phyloP scores from a whole-genome alignment of 2,888 invertebrate species.

The Cylindroiulus punctatus region DNA sequence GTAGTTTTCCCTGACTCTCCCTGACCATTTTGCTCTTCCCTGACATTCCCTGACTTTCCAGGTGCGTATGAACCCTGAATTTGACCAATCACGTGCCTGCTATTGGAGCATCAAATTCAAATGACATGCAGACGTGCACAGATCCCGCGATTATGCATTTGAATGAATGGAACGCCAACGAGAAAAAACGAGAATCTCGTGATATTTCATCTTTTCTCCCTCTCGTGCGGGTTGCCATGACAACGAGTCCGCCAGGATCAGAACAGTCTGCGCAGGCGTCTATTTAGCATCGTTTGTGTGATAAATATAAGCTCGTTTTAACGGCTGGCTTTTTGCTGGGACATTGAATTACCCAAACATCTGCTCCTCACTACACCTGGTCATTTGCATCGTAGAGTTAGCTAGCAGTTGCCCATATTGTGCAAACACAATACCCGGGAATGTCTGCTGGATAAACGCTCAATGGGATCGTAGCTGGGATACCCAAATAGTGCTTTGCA shows the following conservation, averaged over 20 bases:
- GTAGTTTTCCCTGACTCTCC: too few relatives aligned
- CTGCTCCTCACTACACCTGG: not conserved
- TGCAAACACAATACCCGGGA: not conserved
- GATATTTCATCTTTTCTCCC: not conserved
- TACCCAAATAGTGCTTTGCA: not conserved
- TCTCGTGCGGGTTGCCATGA: conserved; percentile 15
- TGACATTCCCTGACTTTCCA: too few relatives aligned
- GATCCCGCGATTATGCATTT: too few relatives aligned
- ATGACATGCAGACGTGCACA: too few relatives aligned
- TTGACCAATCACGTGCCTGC: too few relatives aligned
- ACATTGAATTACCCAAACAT: not conserved
- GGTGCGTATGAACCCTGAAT: too few relatives aligned
- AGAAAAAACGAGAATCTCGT: conserved; percentile 36
- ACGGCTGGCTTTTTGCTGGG: not conserved
- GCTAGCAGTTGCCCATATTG: not conserved
- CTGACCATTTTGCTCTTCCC: too few relatives aligned
- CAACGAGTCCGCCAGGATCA: not conserved
- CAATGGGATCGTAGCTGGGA: too few relatives aligned
- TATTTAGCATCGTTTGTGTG: conserved; percentile 34
- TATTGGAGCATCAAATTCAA: too few relatives aligned
- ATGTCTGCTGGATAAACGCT: not conserved
- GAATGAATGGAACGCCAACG: not conserved
- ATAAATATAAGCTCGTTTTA: not conserved
- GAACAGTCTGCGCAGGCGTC: conserved; percentile 26
- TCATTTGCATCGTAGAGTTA: not conserved